Percentiles rank a stretch among this genome's conserved stretches.
These are phyloP conservation scores for Coregonus ussuriensis DNA, from an alignment of 2,797 vertebrate genomes.

Conservation along the genomic window DNA sequence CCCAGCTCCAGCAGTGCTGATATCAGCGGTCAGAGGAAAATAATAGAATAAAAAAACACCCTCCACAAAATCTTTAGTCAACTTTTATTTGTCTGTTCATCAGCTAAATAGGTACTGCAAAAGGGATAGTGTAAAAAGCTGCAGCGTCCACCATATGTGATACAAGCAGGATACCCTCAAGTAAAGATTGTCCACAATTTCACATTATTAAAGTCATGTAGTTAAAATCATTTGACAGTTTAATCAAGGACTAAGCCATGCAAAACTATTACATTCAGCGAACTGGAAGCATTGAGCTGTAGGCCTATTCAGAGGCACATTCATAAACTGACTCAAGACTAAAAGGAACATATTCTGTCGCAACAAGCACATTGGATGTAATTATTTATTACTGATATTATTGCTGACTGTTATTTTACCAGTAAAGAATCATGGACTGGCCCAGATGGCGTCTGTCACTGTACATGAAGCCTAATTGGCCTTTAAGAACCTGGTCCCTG, in stretches of 20 bases:
- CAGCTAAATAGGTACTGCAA: constrained; percentile 59
- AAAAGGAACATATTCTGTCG: constrained; percentile 29
- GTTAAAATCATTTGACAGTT: constrained; percentile 32
- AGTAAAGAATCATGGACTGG: constrained; percentile 23
- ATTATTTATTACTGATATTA: constrained; percentile 48
- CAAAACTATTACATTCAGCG: constrained; percentile 69
- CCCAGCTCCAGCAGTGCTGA: background rate
- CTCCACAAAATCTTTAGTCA: constrained; percentile 24
- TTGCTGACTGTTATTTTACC: constrained; percentile 58
- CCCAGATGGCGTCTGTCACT: background rate
- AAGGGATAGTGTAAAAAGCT: constrained; percentile 47
- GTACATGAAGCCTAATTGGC: background rate
- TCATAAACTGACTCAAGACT: constrained; percentile 52
- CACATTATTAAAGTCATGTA: constrained; percentile 42
- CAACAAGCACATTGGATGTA: background rate
- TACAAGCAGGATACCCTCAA: constrained; percentile 41
- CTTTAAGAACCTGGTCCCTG: background rate
- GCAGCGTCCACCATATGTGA: constrained; percentile 40
- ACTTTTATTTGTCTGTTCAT: constrained; percentile 53
- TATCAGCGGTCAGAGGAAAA: background rate
- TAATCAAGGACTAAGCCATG: constrained; percentile 59
- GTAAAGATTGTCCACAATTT: constrained; percentile 34
- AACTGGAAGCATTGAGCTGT: constrained; percentile 67
- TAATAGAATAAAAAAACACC: background rate
- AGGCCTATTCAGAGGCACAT: constrained; percentile 56